phyloP scores from a whole-genome alignment of 2,888 invertebrate species.

The Monochamus alternatus region DNA sequence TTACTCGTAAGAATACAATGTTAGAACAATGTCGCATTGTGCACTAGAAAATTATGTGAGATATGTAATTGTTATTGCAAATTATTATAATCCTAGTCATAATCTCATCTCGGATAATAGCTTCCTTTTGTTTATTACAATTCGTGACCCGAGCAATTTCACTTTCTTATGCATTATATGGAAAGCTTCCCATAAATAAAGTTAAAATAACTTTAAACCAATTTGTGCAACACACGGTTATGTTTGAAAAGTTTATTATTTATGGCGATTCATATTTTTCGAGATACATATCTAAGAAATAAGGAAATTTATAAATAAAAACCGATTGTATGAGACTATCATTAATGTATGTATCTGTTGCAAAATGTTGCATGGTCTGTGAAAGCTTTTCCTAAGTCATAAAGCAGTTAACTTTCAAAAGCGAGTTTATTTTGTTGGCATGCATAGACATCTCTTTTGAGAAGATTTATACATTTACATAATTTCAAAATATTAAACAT shows the following conservation, averaged over 20 bases:
- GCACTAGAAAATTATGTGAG: not conserved
- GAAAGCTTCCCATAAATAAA: slow-evolving; percentile 28
- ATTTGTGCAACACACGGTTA: slow-evolving; percentile 14
- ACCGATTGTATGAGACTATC: not conserved
- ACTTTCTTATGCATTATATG: slow-evolving; percentile 32
- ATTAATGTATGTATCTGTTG: not conserved
- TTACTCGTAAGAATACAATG: too few species aligned
- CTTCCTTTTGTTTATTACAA: slow-evolving; percentile 14
- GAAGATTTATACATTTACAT: too few species aligned
- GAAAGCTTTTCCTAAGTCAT: too few species aligned
- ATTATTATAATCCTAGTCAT: slow-evolving; percentile 7
- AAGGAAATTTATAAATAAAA: not conserved
- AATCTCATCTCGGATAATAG: not conserved
- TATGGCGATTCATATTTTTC: not conserved
- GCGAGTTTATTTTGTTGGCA: too few species aligned
- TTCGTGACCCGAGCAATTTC: slow-evolving; percentile 23
- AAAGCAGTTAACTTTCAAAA: too few species aligned
- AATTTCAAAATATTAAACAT: too few species aligned
- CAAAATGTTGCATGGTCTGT: too few species aligned
- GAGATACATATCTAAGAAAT: slow-evolving; percentile 3
- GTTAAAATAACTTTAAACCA: slow-evolving; percentile 12
- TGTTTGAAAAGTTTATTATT: slow-evolving; percentile 17
- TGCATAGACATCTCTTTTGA: too few species aligned
- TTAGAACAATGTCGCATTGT: too few species aligned
- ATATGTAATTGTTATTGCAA: not conserved